phyloP scores from a whole-genome alignment of 2,113 vertebrate species.

The Cyprinus carpio region DNA sequence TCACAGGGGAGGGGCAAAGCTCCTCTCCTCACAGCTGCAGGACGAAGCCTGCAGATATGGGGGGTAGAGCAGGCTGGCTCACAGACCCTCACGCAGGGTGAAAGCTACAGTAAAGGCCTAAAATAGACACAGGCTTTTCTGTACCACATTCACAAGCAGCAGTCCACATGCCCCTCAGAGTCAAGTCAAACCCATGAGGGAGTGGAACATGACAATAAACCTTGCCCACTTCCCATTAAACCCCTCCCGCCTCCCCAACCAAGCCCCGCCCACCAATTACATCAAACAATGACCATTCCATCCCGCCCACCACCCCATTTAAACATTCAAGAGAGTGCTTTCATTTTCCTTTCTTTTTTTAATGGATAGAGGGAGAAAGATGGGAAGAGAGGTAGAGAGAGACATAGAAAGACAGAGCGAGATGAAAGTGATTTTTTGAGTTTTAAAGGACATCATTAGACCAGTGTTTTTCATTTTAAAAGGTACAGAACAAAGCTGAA shows the following conservation, averaged over 20 bases:
- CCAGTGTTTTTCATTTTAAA: conserved; percentile 36
- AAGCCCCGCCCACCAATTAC: conserved; percentile 55
- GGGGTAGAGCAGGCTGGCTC: conserved; percentile 98
- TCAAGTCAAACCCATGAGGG: conserved; percentile 78
- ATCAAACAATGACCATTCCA: conserved; percentile 51
- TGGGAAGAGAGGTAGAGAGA: not conserved
- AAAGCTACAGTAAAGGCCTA: conserved; percentile 99
- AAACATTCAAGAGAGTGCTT: conserved; percentile 2
- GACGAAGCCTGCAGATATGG: conserved; percentile 99
- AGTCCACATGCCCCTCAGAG: conserved; percentile 62
- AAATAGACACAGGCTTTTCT: conserved; percentile 99
- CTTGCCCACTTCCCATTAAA: conserved; percentile 61
- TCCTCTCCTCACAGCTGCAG: conserved; percentile 98
- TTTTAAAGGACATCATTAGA: conserved; percentile 56
- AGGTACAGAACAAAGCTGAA: conserved; percentile 25
- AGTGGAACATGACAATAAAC: conserved; percentile 82
- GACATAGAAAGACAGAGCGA: conserved; percentile 19
- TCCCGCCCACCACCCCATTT: not conserved
- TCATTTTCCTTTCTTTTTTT: conserved; percentile 10
- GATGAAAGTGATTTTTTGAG: conserved; percentile 8
- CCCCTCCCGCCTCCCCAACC: conserved; percentile 31
- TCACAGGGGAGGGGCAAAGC: conserved; percentile 98
- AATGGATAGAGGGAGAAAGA: conserved; percentile 18
- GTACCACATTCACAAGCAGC: conserved; percentile 99
- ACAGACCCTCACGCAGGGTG: conserved; percentile 97